Conservation (phyloP, 2,888 invertebrate genomes). For the Sinhomidia bicolor region DNA sequence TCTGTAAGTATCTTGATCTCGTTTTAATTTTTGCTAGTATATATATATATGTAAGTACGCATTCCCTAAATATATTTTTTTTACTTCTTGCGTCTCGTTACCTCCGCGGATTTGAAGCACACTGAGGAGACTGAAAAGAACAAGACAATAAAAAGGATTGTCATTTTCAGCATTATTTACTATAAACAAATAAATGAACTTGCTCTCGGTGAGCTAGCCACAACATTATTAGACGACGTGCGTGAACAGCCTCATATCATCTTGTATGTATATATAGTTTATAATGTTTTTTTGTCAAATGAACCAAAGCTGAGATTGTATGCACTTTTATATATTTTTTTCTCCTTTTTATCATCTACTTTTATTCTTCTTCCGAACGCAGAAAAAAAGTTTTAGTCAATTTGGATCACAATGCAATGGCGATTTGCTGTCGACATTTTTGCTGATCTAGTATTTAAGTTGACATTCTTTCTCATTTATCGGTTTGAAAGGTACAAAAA, state of each 20-base stretch:
- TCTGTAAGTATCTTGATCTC: constrained; percentile 17
- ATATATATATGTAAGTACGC: background rate
- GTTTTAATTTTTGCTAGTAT: background rate
- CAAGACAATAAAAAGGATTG: constrained; percentile 58
- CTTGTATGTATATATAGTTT: background rate
- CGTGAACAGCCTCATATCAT: background rate
- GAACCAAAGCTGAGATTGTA: background rate
- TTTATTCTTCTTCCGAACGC: background rate
- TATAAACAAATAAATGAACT: constrained; percentile 54
- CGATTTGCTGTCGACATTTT: constrained; percentile 10
- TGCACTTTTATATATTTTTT: background rate
- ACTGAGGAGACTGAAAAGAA: no score
- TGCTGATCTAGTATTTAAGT: background rate
- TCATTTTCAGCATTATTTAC: constrained; percentile 47
- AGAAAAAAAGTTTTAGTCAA: background rate
- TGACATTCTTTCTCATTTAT: constrained; percentile 33
- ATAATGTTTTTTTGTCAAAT: background rate
- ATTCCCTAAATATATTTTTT: constrained; percentile 15
- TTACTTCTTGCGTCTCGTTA: no score
- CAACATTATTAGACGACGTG: background rate
- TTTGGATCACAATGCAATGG: constrained; percentile 7
- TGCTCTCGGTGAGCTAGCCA: constrained; percentile 10
- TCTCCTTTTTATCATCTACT: background rate
- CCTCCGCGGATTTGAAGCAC: no score
- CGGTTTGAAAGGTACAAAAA: no score